Evolutionary conservation across 2,797 vertebrate species (phyloP), one percentile per base, ranked within the genome.

Genomic region (Eleutherodactylus coqui): DNA sequence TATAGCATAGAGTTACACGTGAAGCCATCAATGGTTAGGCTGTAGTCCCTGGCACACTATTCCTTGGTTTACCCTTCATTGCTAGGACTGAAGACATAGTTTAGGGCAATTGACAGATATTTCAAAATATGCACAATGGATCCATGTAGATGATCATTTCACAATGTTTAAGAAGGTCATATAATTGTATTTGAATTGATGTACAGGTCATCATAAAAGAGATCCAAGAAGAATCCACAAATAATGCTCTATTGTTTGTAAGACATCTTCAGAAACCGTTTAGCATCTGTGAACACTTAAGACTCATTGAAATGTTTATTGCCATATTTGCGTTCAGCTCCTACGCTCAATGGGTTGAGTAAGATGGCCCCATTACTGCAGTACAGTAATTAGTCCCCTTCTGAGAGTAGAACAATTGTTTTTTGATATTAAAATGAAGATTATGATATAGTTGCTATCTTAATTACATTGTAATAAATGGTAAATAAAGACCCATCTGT

Each of bases 401-500:
- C 27, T 76, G 27, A 76, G 75, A 76, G 51, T 34, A 76, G 16
- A 34, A 82, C 36, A 47, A 53, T 70, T 69, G 70, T 21, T 81
- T 76, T 70, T 49, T 19, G 43, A 36, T 75, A 83, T 73, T 72
- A 83, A 58, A 83, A 27, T 21, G 8, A 14, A 58, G 53, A 45
- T 75, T 11, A 51, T 32, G 36, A 73, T 70, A 73, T 32, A 73
- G 69, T 83, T 73, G 21, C 43, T 43, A 24, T 32, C 62, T 80
- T 80, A 80, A 80, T 80, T 83, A 75, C 49, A 75, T 38, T 73
- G 27, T 83, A 83, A 83, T 75, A 55, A 72, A 45, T 83, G 32
- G 49, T 21, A 58, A 51, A 58, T 82, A 73, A 72, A 60, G 81
- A 83, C 49, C 36, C 69, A 83, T 83, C 32, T 83, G 81, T 75